Conservation (phyloP, 2,888 invertebrate genomes). For the Nomada fucata region DNA sequence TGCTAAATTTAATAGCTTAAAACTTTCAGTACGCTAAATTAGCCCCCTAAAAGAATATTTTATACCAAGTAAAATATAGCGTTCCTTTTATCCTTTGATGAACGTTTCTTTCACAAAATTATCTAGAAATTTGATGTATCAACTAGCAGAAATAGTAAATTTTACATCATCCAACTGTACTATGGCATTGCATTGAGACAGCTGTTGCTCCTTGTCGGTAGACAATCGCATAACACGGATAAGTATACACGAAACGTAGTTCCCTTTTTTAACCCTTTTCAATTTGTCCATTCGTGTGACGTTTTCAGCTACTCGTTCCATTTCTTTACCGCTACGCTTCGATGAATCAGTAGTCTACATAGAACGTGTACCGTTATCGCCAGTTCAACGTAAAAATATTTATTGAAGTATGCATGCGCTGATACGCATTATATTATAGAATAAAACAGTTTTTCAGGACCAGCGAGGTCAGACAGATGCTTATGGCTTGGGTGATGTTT, state of each 20-base stretch:
- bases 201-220: background rate
- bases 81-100: background rate
- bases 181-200: background rate
- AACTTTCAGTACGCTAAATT: background rate
- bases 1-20: background rate
- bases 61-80: background rate
- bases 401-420: background rate
- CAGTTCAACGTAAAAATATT: constrained; percentile 12
- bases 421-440: constrained; percentile 11
- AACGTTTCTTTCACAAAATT: background rate
- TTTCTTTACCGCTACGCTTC: background rate
- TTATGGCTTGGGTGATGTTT: constrained; percentile 16
- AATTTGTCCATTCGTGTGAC: background rate
- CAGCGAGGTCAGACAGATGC: constrained; percentile 42
- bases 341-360: background rate
- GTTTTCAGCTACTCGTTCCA: background rate
- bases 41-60: background rate
- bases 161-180: background rate
- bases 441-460: constrained; percentile 42
- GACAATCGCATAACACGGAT: background rate
- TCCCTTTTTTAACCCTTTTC: background rate
- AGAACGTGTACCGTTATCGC: background rate
- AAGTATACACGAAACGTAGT: background rate
- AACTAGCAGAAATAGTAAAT: background rate
- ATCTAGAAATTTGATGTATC: background rate